Evolutionary conservation across 2,797 vertebrate species (phyloP).

Genomic region (Arrhamphus sclerolepis): DNA sequence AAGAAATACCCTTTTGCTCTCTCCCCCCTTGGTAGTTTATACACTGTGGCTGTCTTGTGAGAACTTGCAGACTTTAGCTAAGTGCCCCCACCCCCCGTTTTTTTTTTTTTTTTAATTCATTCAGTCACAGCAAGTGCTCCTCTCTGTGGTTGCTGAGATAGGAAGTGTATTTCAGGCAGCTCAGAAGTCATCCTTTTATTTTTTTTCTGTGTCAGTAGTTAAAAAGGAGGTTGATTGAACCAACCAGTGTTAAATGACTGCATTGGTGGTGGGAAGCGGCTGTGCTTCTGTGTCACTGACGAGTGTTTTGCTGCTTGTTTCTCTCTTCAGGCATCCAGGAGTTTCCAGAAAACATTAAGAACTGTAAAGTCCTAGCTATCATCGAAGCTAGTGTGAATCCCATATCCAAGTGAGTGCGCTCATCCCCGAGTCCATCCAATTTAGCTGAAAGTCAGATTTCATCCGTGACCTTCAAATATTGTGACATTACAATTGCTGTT

Average conservation of each 20-base stretch:
- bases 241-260: not conserved
- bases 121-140: conserved; percentile 24
- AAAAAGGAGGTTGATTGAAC: not conserved
- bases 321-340: conserved; percentile 92
- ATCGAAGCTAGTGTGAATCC: conserved; percentile 98
- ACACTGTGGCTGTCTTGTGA: conserved; percentile 34
- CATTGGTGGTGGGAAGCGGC: not conserved
- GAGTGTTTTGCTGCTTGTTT: not conserved
- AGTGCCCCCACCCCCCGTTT: too few species aligned
- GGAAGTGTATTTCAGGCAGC: conserved; percentile 28
- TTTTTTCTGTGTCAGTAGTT: conserved; percentile 1
- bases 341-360: conserved; percentile 99
- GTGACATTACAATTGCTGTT: not conserved
- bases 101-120: conserved; percentile 4
- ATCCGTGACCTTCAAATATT: not conserved
- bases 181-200: conserved; percentile 20
- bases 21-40: conserved; percentile 1
- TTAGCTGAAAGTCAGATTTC: not conserved
- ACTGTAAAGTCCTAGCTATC: conserved; percentile 93
- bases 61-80: conserved; percentile 39
- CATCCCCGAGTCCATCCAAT: not conserved
- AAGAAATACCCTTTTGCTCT: conserved; percentile 48
- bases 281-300: not conserved
- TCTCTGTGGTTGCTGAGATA: conserved; percentile 46
- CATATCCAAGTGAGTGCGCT: conserved; percentile 92